Conservation (phyloP, 2,113 vertebrate genomes). For the Ivindomyrus marchei region DNA sequence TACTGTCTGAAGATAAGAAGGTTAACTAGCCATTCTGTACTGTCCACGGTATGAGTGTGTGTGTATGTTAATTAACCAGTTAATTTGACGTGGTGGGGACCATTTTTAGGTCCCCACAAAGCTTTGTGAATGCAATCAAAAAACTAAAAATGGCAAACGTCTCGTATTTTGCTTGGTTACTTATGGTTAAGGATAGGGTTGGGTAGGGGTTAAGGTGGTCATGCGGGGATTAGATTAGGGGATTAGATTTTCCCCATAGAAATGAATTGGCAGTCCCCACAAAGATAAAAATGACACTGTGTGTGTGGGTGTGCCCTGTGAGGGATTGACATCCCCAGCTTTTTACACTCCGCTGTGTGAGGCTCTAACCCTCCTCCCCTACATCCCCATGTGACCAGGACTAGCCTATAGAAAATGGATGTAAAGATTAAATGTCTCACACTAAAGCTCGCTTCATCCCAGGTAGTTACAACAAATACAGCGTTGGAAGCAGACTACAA, state of each 20-base stretch:
- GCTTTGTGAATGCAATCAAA: too few species aligned
- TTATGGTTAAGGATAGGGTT: too few species aligned
- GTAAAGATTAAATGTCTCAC: not conserved
- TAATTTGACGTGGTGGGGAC: too few species aligned
- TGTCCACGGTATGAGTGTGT: not conserved
- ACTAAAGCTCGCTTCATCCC: not conserved
- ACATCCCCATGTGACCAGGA: not conserved
- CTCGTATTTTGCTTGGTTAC: too few species aligned
- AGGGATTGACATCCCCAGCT: not conserved
- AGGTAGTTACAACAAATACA: not conserved
- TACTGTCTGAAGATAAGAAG: not conserved
- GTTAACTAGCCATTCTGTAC: not conserved
- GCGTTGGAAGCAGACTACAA: not conserved
- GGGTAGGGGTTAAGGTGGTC: too few species aligned
- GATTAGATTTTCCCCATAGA: too few species aligned
- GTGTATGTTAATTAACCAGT: too few species aligned
- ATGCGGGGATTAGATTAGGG: too few species aligned
- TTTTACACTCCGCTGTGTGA: not conserved
- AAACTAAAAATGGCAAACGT: too few species aligned
- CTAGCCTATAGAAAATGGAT: not conserved
- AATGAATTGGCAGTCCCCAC: too few species aligned
- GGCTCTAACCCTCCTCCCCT: too few species aligned
- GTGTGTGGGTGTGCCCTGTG: not conserved
- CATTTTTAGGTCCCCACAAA: too few species aligned
- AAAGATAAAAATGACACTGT: not conserved